A percentile compares a stretch with the other conserved stretches of the same genome.
phyloP scores from a whole-genome alignment of 2,797 vertebrate species.

The Triplophysa bombifrons region DNA sequence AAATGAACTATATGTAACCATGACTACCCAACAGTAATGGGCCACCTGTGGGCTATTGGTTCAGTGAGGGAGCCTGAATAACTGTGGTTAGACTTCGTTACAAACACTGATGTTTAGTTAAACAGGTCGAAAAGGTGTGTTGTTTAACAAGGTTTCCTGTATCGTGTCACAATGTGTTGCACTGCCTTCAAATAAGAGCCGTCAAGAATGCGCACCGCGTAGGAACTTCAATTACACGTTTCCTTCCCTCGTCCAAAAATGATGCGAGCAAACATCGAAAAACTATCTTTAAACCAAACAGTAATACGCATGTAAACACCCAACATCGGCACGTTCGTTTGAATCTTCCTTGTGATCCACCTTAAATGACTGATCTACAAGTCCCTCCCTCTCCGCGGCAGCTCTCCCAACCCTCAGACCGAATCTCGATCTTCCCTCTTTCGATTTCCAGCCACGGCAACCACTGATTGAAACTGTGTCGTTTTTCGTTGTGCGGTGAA shows the following conservation, averaged over 20 bases:
- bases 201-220: not conserved
- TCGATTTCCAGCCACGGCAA: constrained; percentile 63
- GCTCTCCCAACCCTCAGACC: constrained; percentile 40
- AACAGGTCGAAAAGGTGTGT: not conserved
- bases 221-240: no score
- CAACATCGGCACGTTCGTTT: not conserved
- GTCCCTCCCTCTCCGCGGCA: constrained; percentile 57
- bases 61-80: constrained; percentile 17
- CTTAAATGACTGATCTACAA: constrained; percentile 57
- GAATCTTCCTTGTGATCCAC: constrained; percentile 54
- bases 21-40: constrained; percentile 22
- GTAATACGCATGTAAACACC: no score
- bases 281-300: no score
- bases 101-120: constrained; percentile 10
- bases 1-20: constrained; percentile 10
- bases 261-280: not conserved
- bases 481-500: constrained; percentile 41
- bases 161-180: not conserved
- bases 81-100: constrained; percentile 7
- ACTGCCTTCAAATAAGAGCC: not conserved
- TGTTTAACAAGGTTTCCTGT: not conserved
- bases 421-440: constrained; percentile 57
- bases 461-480: constrained; percentile 47
- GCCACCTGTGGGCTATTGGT: constrained; percentile 31
- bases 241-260: no score